Percentiles rank a stretch among this genome's conserved stretches.
phyloP scores from a whole-genome alignment of 1,140 invertebrate genomes.

The Protaetia brevitarsis region DNA sequence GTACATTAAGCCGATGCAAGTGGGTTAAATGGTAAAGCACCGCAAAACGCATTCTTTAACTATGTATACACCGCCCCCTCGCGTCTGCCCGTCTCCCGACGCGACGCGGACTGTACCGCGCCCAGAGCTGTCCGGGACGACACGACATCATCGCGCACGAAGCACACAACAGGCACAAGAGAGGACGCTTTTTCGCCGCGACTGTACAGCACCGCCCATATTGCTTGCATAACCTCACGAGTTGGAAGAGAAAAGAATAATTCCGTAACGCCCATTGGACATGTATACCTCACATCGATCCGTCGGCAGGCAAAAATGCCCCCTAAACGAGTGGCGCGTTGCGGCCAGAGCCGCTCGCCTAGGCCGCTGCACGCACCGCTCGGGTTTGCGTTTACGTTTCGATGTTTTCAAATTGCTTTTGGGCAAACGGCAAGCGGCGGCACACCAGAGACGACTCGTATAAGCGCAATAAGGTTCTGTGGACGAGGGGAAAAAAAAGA shows the following conservation, averaged over 20 bases:
- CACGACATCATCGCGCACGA: too few species aligned
- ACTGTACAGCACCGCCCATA: constrained; percentile 45
- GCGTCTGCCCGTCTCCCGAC: not conserved
- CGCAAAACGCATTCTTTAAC: constrained; percentile 8
- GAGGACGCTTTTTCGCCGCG: constrained; percentile 22
- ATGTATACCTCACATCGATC: constrained; percentile 49
- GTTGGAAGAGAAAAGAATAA: constrained; percentile 49
- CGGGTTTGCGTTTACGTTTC: constrained; percentile 35
- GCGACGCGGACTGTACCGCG: too few species aligned
- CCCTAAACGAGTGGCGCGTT: constrained; percentile 33
- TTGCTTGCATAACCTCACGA: constrained; percentile 50
- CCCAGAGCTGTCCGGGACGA: not conserved
- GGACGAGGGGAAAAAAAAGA: not conserved
- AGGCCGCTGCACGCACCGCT: constrained; percentile 25
- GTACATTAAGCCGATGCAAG: not conserved
- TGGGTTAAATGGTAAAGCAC: not conserved
- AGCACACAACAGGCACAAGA: too few species aligned
- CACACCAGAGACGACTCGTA: not conserved
- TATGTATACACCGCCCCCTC: constrained; percentile 2
- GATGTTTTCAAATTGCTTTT: constrained; percentile 43
- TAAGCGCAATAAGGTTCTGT: not conserved
- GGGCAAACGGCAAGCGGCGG: constrained; percentile 33
- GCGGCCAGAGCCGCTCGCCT: constrained; percentile 24
- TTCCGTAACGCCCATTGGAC: constrained; percentile 48
- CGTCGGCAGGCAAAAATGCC: constrained; percentile 45